phyloP scores from a whole-genome alignment of 37 sponge, comb jelly and placozoan genomes.

The Aphrocallistes beatrix region DNA sequence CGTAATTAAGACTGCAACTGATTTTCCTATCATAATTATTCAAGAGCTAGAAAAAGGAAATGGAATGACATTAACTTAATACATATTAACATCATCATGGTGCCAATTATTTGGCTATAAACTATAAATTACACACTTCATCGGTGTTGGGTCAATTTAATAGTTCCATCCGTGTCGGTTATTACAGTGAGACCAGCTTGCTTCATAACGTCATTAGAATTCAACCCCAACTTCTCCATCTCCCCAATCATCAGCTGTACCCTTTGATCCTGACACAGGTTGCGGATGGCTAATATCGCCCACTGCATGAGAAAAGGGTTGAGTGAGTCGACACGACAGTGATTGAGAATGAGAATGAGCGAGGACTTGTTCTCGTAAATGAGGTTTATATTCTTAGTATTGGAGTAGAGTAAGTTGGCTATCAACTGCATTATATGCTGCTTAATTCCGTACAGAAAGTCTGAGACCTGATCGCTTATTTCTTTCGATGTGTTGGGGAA shows the following conservation, averaged over 20 bases:
- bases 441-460: not conserved
- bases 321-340: not conserved
- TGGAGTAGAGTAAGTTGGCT: not conserved
- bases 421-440: not conserved
- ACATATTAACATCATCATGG: no score
- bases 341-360: not conserved
- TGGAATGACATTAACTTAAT: no score
- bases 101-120: no score
- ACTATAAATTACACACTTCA: no score
- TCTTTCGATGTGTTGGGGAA: not conserved
- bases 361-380: not conserved
- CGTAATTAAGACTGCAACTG: no score
- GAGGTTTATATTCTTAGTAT: not conserved
- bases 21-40: no score
- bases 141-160: no score
- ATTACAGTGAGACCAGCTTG: not conserved
- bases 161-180: not conserved
- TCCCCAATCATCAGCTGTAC: not conserved
- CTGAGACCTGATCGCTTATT: not conserved
- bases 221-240: not conserved
- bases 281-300: conserved; percentile 8
- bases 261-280: not conserved
- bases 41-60: no score
- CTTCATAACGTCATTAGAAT: not conserved
- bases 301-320: not conserved